Evolutionary conservation across 2,113 vertebrate genomes (phyloP), one percentile per base, ranked within the genome.

Genomic region (Cyprinus carpio): DNA sequence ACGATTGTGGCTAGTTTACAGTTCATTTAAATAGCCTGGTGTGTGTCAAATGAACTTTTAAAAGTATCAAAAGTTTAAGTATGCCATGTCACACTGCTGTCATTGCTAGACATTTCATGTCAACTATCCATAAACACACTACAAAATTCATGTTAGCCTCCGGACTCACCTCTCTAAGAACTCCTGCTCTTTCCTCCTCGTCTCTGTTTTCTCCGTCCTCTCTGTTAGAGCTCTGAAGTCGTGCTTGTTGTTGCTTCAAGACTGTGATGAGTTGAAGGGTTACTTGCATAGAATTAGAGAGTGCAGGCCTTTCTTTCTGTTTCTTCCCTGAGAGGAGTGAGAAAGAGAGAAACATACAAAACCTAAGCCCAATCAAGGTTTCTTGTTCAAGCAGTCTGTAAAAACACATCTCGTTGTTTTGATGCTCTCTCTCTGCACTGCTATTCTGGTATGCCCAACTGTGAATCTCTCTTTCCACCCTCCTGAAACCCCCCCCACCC

Each of bases 371-470:
- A 77, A 77, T 64, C 58, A 49, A 82, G 49, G 80, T 18, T 62
- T 80, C 74, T 83, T 58, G 69, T 71, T 74, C 54, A 62, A 77
- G 51, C 56, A 54, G 9, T 58, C 65, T 79, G 54, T 49, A 75
- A 83, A 78, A 40, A 64, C 80, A 79, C 64, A 87, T 87, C 75
- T 77, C 51, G 7, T 40, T 80, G 75, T 83, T 75, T 83, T n/a
- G n/a, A 87, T 83, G 56, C 72, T 25, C 34, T 80, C 34, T 80
- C 34, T 37, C 31, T 67, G 27, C 65, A 62, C 62, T 80, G 81
- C 86, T 87, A 88, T 90, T 88, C 89, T 89, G 80, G 88, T 86
- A 88, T 85, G 83, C 87, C 90, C 72, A 75, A 78, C 84, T 58
- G 77, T 9, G 29, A 85, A 8, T 89, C 85, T 84, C 86, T 84